Conservation (phyloP, 92 coral and sea anemone species). For the Zoanthus solanderi region DNA sequence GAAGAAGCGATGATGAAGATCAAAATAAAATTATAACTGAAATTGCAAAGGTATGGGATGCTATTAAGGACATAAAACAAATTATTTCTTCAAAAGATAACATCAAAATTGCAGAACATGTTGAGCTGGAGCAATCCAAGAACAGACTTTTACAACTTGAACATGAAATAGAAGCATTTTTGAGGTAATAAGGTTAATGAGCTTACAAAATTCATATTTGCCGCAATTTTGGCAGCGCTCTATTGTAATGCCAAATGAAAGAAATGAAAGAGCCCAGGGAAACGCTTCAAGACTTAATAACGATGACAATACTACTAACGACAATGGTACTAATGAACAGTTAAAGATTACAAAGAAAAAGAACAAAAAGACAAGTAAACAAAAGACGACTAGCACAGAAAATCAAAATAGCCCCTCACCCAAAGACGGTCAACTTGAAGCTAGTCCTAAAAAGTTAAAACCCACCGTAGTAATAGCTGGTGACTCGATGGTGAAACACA, state of each 20-base stretch:
- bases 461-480: too few relatives aligned
- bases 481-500: too few relatives aligned
- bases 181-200: conserved; percentile 49
- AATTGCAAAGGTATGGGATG: conserved; percentile 23
- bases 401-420: too few relatives aligned
- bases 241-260: not conserved
- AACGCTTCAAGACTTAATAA: not conserved
- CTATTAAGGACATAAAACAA: not conserved
- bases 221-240: not conserved
- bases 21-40: too few relatives aligned
- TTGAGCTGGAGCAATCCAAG: conserved; percentile 45
- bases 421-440: too few relatives aligned
- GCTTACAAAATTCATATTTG: conserved; percentile 44
- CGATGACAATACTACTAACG: not conserved
- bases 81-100: not conserved
- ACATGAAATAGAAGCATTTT: conserved; percentile 39
- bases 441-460: too few relatives aligned
- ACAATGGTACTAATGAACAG: too few relatives aligned
- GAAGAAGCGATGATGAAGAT: too few relatives aligned
- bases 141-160: conserved; percentile 43
- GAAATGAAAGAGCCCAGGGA: not conserved
- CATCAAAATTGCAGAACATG: conserved; percentile 47
- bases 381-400: too few relatives aligned
- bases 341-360: too few relatives aligned
- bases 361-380: too few relatives aligned